Conservation (phyloP, 2,888 invertebrate species). For the Oxytorus armatus region DNA sequence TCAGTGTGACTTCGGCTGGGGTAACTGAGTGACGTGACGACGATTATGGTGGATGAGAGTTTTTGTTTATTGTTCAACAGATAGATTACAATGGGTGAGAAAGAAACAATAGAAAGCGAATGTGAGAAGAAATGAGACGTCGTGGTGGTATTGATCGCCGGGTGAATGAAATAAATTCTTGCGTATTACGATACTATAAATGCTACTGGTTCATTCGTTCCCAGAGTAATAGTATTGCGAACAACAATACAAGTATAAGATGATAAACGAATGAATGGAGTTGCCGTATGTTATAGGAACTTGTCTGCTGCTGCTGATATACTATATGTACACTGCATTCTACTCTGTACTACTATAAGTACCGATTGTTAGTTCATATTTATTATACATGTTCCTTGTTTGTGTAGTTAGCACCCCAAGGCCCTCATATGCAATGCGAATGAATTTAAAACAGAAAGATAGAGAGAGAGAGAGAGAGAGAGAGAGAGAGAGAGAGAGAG, state of each 20-base stretch:
- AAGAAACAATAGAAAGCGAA: conserved; percentile 38
- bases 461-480: conserved; percentile 27
- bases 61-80: conserved; percentile 36
- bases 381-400: conserved; percentile 82
- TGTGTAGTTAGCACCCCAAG: conserved; percentile 75
- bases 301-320: conserved; percentile 75
- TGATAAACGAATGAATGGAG: conserved; percentile 69
- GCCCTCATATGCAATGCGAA: conserved; percentile 73
- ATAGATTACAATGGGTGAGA: conserved; percentile 45
- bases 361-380: conserved; percentile 74
- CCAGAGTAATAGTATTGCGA: conserved; percentile 39
- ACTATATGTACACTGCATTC: conserved; percentile 79
- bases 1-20: conserved; percentile 27
- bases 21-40: conserved; percentile 34
- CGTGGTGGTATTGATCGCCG: conserved; percentile 33
- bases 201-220: conserved; percentile 54
- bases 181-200: conserved; percentile 41
- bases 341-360: conserved; percentile 78
- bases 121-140: conserved; percentile 16
- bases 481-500: conserved; percentile 40
- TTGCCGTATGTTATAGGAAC: conserved; percentile 74
- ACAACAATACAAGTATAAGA: conserved; percentile 8
- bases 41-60: conserved; percentile 40
- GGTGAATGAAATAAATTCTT: conserved; percentile 56
- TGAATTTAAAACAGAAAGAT: conserved; percentile 67